A percentile compares a stretch with the other conserved stretches of the same genome.
Evolutionary conservation across 2,888 invertebrate genomes (phyloP).

Genomic region (Entomobrya multifasciata): DNA sequence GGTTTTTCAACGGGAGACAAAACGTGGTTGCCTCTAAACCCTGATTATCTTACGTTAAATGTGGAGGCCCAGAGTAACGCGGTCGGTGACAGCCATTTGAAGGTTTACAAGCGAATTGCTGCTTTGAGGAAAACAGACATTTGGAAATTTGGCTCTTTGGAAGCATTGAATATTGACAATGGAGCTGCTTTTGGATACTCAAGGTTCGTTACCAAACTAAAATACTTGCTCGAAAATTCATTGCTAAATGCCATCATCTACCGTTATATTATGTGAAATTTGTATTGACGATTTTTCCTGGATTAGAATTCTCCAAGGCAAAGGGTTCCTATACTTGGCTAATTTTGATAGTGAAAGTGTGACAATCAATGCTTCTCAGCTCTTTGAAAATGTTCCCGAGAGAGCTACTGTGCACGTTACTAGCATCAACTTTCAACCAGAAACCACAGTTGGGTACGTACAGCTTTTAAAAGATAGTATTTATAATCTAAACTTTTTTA

Average conservation of each 20-base stretch:
- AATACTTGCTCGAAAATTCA: background rate
- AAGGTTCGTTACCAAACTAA: slow-evolving; percentile 57
- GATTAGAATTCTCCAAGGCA: slow-evolving; percentile 46
- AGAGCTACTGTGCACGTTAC: slow-evolving; percentile 53
- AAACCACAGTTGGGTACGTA: slow-evolving; percentile 30
- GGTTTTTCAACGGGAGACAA: slow-evolving; percentile 72
- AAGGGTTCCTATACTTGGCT: slow-evolving; percentile 62
- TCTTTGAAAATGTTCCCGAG: slow-evolving; percentile 58
- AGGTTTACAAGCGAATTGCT: slow-evolving; percentile 78
- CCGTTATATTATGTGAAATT: no score
- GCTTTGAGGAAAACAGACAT: slow-evolving; percentile 75
- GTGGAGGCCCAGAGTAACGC: slow-evolving; percentile 78
- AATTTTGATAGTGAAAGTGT: slow-evolving; percentile 48
- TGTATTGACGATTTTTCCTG: no score
- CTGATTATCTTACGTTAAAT: slow-evolving; percentile 80
- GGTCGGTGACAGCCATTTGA: slow-evolving; percentile 78
- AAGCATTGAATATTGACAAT: slow-evolving; percentile 81
- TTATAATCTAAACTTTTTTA: no score
- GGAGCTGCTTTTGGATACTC: slow-evolving; percentile 79
- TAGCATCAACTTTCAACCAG: slow-evolving; percentile 24
- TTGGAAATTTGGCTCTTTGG: slow-evolving; percentile 84
- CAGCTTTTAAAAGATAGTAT: background rate
- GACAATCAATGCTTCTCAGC: slow-evolving; percentile 43
- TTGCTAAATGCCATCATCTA: no score
- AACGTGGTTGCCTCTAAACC: slow-evolving; percentile 79